Conservation (phyloP, 2,113 vertebrate genomes). For the Odontophorus gujanensis region DNA sequence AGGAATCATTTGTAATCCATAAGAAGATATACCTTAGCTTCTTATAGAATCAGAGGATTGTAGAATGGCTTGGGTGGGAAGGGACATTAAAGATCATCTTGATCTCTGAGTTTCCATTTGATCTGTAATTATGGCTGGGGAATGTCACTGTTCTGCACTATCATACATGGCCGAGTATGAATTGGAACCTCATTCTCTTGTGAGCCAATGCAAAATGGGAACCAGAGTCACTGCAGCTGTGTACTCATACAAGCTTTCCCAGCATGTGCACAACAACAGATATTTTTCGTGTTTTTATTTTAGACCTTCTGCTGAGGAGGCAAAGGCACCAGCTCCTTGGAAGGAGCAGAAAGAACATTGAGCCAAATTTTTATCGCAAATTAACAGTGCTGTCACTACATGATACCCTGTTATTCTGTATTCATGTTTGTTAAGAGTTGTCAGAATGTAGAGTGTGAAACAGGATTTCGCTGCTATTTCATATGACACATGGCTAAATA, state of each 20-base stretch:
- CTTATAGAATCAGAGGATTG: neutral
- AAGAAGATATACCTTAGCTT: neutral
- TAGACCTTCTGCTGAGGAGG: neutral
- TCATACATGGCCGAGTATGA: neutral
- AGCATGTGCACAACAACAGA: neutral
- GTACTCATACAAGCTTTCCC: neutral
- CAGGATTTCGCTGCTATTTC: slow-evolving; percentile 39
- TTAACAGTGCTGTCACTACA: neutral
- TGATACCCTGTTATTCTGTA: neutral
- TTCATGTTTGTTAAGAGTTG: neutral
- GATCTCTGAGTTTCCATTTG: neutral
- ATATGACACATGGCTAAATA: neutral
- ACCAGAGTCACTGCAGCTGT: slow-evolving; percentile 15
- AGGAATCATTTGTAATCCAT: neutral
- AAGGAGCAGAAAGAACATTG: neutral
- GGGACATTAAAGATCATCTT: neutral
- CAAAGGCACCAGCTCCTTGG: neutral
- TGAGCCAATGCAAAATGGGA: neutral
- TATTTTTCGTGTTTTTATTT: neutral
- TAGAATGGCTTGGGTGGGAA: neutral
- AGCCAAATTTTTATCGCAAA: slow-evolving; percentile 17
- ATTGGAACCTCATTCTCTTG: neutral
- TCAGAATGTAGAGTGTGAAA: slow-evolving; percentile 46
- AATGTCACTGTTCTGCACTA: neutral
- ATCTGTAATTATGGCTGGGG: neutral